Evolutionary conservation across 2,797 vertebrate genomes (phyloP).

Genomic region (Sardinella longiceps): DNA sequence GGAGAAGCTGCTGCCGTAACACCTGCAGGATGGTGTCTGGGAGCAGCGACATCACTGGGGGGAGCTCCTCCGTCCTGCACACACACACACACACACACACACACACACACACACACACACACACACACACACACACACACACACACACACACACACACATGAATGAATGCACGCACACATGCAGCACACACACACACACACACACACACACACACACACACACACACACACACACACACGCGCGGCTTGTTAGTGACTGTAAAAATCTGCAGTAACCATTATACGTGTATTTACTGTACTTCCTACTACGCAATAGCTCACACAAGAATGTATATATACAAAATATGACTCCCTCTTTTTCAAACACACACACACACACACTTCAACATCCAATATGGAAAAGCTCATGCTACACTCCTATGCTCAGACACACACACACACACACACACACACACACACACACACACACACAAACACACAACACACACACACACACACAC

Average conservation of each 20-base stretch:
- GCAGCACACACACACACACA: constrained; percentile 8
- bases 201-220: background rate
- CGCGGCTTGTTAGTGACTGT: too few species aligned
- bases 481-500: background rate
- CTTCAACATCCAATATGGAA: background rate
- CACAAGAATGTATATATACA: background rate
- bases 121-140: background rate
- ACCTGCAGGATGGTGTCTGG: constrained; percentile 98
- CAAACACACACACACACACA: too few species aligned
- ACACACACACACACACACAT: background rate
- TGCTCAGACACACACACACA: background rate
- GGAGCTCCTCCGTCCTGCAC: constrained; percentile 88
- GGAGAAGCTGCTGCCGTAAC: constrained; percentile 88
- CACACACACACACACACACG: constrained; percentile 2
- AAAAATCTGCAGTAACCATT: too few species aligned
- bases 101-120: constrained; percentile 34
- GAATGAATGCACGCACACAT: background rate
- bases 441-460: background rate
- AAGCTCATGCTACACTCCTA: too few species aligned
- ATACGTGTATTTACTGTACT: too few species aligned
- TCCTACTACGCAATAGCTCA: too few species aligned
- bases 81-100: constrained; percentile 29
- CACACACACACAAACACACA: too few species aligned
- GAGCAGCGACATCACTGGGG: constrained; percentile 91
- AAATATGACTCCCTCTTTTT: too few species aligned